phyloP scores from a whole-genome alignment of 2,797 vertebrate species.

The Gadopsis marmoratus region DNA sequence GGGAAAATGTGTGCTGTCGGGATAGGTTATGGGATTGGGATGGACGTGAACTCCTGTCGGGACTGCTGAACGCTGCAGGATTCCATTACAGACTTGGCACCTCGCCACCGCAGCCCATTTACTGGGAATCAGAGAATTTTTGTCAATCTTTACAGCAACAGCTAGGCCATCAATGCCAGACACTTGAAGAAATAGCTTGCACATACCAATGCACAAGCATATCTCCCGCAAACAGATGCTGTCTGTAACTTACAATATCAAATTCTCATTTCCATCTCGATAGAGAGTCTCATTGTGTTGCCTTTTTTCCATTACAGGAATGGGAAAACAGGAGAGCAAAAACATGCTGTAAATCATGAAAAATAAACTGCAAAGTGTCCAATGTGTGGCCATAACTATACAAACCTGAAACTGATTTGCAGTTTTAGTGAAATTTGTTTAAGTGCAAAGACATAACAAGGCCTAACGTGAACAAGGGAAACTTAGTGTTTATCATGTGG shows the following conservation, averaged over 20 bases:
- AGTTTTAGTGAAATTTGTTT: conserved; percentile 41
- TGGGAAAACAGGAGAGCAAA: conserved; percentile 49
- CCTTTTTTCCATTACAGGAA: conserved; percentile 56
- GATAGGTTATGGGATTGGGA: conserved; percentile 85
- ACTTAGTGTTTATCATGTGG: conserved; percentile 31
- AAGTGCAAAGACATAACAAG: conserved; percentile 44
- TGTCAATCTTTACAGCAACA: conserved; percentile 85
- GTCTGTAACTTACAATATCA: conserved; percentile 80
- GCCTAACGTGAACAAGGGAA: conserved; percentile 6
- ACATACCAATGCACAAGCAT: conserved; percentile 78
- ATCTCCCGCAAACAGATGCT: conserved; percentile 84
- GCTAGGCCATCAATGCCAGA: conserved; percentile 80
- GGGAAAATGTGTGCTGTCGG: conserved; percentile 85
- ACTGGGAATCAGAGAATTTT: conserved; percentile 84
- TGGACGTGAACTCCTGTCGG: conserved; percentile 82
- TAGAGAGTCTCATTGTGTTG: conserved; percentile 67
- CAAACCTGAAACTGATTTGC: conserved; percentile 36
- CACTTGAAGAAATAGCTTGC: conserved; percentile 80
- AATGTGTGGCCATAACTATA: conserved; percentile 39
- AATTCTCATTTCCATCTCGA: conserved; percentile 82
- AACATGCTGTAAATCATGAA: conserved; percentile 34
- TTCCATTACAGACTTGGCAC: conserved; percentile 86
- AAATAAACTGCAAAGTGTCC: conserved; percentile 43
- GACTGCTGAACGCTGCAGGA: conserved; percentile 83
- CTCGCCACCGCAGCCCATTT: conserved; percentile 84